Percentiles rank a stretch among this genome's conserved stretches.
These are phyloP conservation scores for Scrobipalpa costella DNA, from an alignment of 2,888 invertebrate genomes.

Conservation along the genomic window DNA sequence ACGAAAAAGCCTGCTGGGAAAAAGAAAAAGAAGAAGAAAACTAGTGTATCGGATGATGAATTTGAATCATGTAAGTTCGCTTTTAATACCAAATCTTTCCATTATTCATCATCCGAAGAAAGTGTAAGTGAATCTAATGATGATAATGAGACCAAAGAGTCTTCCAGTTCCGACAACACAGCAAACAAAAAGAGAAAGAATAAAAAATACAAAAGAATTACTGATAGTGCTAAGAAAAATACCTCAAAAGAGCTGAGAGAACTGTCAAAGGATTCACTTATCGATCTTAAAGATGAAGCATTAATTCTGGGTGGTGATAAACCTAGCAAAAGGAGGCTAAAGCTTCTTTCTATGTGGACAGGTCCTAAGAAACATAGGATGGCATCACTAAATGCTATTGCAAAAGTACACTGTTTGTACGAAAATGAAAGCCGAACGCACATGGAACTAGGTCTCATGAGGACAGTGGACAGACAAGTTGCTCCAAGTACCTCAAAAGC, in stretches of 20 bases:
- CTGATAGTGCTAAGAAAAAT: slow-evolving; percentile 62
- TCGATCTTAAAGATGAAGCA: slow-evolving; percentile 69
- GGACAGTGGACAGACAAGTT: slow-evolving; percentile 69
- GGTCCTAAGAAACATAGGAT: slow-evolving; percentile 92
- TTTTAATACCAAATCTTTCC: slow-evolving; percentile 59
- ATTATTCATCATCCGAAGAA: slow-evolving; percentile 72
- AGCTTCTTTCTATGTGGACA: slow-evolving; percentile 85
- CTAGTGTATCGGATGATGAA: slow-evolving; percentile 66
- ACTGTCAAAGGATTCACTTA: slow-evolving; percentile 70
- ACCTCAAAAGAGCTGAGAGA: slow-evolving; percentile 72
- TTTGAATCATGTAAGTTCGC: slow-evolving; percentile 70
- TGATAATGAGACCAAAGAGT: slow-evolving; percentile 69
- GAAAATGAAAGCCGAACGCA: slow-evolving; percentile 92
- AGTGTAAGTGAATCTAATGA: slow-evolving; percentile 73
- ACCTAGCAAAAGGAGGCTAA: slow-evolving; percentile 77
- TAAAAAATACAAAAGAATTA: slow-evolving; percentile 70
- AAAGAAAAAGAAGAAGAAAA: slow-evolving; percentile 61
- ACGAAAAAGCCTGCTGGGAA: slow-evolving; percentile 53
- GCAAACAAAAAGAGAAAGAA: slow-evolving; percentile 66
- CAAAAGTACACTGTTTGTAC: slow-evolving; percentile 94
- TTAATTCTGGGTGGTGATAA: slow-evolving; percentile 62
- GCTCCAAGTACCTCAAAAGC: slow-evolving; percentile 79
- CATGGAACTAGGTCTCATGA: slow-evolving; percentile 81
- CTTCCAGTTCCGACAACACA: slow-evolving; percentile 64
- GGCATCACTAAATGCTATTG: slow-evolving; percentile 93